A percentile compares a stretch with the other conserved stretches of the same genome.
Evolutionary conservation across 2,888 invertebrate species (phyloP).

Genomic region (Mesopsocus fuscifrons): DNA sequence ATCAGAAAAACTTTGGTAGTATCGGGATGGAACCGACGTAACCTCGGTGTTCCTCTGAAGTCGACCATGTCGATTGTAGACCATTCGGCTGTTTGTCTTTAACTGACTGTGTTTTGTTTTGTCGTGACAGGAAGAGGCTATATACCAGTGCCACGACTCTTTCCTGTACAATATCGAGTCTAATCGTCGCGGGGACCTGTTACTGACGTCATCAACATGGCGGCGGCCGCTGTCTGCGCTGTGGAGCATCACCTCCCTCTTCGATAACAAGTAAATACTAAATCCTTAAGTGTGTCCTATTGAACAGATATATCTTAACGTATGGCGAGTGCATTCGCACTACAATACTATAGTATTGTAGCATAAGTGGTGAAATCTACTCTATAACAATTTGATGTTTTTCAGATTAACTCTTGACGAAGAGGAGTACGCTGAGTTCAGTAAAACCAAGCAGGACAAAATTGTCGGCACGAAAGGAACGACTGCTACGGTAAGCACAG

Average conservation of each 20-base stretch:
- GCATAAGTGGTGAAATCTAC: too few species aligned
- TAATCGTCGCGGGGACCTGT: slow-evolving; percentile 50
- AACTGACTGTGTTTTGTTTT: slow-evolving; percentile 12
- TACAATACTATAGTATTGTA: too few species aligned
- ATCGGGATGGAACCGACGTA: too few species aligned
- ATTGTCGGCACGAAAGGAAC: slow-evolving; percentile 78
- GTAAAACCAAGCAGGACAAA: slow-evolving; percentile 64
- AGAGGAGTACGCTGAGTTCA: slow-evolving; percentile 84
- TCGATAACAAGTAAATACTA: slow-evolving; percentile 43
- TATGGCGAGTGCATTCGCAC: too few species aligned
- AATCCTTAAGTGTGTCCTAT: slow-evolving; percentile 14
- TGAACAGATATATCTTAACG: too few species aligned
- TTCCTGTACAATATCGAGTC: slow-evolving; percentile 66
- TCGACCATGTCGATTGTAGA: too few species aligned
- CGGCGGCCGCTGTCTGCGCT: slow-evolving; percentile 64
- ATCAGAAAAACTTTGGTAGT: too few species aligned
- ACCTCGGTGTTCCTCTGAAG: too few species aligned
- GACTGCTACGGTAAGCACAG: slow-evolving; percentile 43
- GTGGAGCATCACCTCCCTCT: slow-evolving; percentile 44
- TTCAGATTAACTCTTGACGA: slow-evolving; percentile 53
- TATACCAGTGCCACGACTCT: slow-evolving; percentile 67
- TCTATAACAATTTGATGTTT: too few species aligned
- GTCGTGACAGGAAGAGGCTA: slow-evolving; percentile 43
- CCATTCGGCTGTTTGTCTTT: too few species aligned
- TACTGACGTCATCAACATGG: slow-evolving; percentile 76